phyloP scores from a whole-genome alignment of 2,113 vertebrate species.

The Pelusios castaneus region DNA sequence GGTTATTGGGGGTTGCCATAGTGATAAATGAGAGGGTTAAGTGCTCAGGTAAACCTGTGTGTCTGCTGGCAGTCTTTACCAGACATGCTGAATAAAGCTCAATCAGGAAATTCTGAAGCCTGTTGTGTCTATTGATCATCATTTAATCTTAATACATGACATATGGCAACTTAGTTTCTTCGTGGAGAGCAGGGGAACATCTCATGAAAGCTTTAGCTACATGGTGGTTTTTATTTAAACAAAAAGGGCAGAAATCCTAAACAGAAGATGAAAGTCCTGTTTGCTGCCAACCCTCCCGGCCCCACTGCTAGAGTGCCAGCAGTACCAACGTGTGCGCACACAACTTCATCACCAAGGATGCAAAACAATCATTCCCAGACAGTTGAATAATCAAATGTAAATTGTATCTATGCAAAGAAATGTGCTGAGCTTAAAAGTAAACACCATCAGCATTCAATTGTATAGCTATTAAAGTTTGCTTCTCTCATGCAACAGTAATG shows the following conservation, averaged over 20 bases:
- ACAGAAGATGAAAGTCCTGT: background rate
- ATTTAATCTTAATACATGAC: too few relatives aligned
- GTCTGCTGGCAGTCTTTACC: too few relatives aligned
- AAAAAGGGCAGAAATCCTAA: background rate
- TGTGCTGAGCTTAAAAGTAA: conserved; percentile 1
- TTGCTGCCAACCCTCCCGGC: background rate
- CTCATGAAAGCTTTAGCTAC: background rate
- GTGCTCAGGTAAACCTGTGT: too few relatives aligned
- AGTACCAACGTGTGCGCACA: accelerated
- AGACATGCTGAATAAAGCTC: too few relatives aligned
- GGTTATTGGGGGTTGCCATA: too few relatives aligned
- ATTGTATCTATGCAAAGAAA: background rate
- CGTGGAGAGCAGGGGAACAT: too few relatives aligned
- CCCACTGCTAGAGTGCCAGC: background rate
- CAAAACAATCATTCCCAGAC: background rate
- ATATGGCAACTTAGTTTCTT: accelerated
- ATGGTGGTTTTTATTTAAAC: background rate
- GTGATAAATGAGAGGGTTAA: too few relatives aligned
- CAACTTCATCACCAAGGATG: background rate
- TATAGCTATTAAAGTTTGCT: background rate
- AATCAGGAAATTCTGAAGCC: too few relatives aligned
- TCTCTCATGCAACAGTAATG: background rate
- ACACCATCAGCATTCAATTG: background rate
- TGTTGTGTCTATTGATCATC: too few relatives aligned
- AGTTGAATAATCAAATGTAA: background rate